phyloP scores from a whole-genome alignment of 2,113 vertebrate genomes.

The Lipotes vexillifer region DNA sequence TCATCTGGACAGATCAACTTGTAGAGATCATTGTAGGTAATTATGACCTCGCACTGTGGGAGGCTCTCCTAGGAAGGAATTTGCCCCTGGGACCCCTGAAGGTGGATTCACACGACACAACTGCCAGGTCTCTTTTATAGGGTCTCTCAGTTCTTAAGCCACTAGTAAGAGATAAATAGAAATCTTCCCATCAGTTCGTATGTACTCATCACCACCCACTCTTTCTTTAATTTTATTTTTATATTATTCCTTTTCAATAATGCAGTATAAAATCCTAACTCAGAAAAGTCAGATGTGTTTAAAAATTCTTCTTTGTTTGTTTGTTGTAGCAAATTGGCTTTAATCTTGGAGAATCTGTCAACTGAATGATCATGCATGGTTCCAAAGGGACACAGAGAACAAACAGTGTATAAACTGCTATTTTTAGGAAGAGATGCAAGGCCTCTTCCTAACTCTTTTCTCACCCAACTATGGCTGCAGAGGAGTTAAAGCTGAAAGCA shows the following conservation, averaged over 20 bases:
- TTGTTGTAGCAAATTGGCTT: neutral
- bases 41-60: neutral
- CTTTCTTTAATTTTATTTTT: neutral
- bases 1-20: neutral
- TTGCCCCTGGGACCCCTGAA: neutral
- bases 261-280: neutral
- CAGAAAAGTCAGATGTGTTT: slow-evolving; percentile 4
- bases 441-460: neutral
- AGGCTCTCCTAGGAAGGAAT: neutral
- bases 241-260: neutral
- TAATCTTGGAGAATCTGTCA: neutral
- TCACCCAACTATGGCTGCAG: neutral
- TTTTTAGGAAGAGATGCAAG: slow-evolving; percentile 26
- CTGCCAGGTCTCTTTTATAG: neutral
- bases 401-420: neutral
- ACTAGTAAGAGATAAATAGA: neutral
- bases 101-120: neutral
- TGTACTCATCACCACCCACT: neutral
- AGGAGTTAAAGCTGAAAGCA: neutral
- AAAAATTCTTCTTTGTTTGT: neutral
- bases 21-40: neutral
- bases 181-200: neutral
- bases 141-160: neutral
- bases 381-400: neutral
- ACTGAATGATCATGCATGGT: neutral